Conservation (phyloP, 2,113 vertebrate genomes). For the Chinchilla lanigera region DNA sequence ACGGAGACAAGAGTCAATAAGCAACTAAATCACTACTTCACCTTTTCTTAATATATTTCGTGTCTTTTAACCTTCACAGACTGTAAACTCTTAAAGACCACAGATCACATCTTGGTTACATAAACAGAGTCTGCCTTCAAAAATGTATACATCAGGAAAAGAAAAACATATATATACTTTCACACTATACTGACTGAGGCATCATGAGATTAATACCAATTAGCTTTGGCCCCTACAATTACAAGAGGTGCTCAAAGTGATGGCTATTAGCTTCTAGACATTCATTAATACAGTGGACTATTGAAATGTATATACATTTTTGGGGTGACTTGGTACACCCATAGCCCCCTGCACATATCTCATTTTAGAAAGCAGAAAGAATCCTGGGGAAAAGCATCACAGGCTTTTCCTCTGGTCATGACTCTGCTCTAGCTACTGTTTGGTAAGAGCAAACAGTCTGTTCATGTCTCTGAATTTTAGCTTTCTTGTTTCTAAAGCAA, state of each 20-base stretch:
- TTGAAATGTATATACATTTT: background rate
- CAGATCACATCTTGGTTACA: background rate
- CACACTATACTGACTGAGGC: background rate
- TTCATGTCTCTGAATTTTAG: background rate
- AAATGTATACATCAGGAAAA: background rate
- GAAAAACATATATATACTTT: background rate
- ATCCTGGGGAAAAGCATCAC: background rate
- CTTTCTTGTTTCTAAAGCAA: slow-evolving; percentile 12
- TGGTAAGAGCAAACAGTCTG: background rate
- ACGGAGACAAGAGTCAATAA: background rate
- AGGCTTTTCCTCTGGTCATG: background rate
- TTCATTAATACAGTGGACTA: background rate
- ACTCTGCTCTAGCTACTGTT: background rate
- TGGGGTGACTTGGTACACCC: background rate
- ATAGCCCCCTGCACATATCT: background rate
- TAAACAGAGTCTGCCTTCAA: background rate
- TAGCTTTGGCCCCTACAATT: background rate
- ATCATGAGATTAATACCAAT: background rate
- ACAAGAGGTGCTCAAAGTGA: background rate
- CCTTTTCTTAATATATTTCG: background rate
- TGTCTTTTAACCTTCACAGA: background rate
- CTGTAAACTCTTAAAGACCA: background rate
- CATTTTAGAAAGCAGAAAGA: background rate
- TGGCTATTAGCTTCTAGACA: background rate
- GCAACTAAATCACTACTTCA: background rate